A percentile compares a stretch with the other conserved stretches of the same genome.
Evolutionary conservation across 1,140 invertebrate genomes (phyloP).

Genomic region (Hylaeus anthracinus): DNA sequence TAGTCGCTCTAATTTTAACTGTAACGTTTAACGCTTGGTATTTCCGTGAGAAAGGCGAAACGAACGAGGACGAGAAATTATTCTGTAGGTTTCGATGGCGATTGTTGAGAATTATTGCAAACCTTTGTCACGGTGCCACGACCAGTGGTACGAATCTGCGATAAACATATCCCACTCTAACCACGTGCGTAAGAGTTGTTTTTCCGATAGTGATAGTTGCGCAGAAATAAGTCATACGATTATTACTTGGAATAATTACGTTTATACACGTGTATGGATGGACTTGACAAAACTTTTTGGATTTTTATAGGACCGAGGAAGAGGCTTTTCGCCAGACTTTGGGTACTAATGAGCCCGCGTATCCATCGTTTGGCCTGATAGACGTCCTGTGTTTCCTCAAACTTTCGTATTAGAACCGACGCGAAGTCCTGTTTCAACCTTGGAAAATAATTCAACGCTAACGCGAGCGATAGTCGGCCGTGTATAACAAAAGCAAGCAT

Average conservation of each 20-base stretch:
- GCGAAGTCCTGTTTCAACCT: not conserved
- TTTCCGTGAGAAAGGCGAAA: not conserved
- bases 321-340: conserved; percentile 4
- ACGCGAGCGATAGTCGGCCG: too few relatives aligned
- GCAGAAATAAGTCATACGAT: not conserved
- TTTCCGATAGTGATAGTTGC: not conserved
- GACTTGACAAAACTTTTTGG: not conserved
- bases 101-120: not conserved
- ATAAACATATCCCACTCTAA: conserved; percentile 46
- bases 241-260: not conserved
- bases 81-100: not conserved
- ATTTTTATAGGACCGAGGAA: conserved; percentile 4
- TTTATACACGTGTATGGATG: not conserved
- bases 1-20: conserved; percentile 38
- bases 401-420: not conserved
- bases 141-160: not conserved
- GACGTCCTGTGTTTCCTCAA: not conserved
- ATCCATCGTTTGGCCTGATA: conserved; percentile 20
- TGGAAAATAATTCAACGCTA: not conserved
- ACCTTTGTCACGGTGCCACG: not conserved
- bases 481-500: not conserved
- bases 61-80: not conserved
- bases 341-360: conserved; percentile 55
- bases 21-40: conserved; percentile 25
- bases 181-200: not conserved